phyloP scores from a whole-genome alignment of 2,797 vertebrate genomes.

The Dendrocincla fuliginosa region DNA sequence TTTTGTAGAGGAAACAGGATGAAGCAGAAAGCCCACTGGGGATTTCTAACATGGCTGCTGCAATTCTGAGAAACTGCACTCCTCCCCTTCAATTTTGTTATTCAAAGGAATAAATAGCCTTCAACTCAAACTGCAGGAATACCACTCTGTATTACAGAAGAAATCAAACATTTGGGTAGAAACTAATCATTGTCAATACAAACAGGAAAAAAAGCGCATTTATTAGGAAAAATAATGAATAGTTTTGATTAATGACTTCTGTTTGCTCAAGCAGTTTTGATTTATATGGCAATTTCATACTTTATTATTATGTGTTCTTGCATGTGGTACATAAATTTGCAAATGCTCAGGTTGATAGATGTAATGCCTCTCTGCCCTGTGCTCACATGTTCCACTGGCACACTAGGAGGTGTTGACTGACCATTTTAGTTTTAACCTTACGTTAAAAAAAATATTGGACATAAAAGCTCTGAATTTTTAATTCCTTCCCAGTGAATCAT shows the following conservation, averaged over 20 bases:
- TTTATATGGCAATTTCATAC: constrained; percentile 12
- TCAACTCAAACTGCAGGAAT: background rate
- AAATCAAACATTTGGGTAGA: background rate
- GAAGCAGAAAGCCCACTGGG: background rate
- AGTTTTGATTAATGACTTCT: constrained; percentile 17
- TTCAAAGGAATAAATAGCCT: background rate
- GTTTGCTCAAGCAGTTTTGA: constrained; percentile 3
- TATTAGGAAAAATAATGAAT: background rate
- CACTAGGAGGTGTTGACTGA: background rate
- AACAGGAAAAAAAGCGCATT: background rate
- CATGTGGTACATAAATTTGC: background rate
- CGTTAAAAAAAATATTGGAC: background rate
- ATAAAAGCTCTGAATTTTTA: background rate
- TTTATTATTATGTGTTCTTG: background rate
- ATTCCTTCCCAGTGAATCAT: background rate
- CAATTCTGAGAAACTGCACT: background rate
- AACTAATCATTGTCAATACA: background rate
- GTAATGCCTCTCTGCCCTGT: background rate
- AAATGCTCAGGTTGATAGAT: background rate
- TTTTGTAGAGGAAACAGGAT: background rate
- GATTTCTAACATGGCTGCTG: background rate
- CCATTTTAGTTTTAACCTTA: background rate
- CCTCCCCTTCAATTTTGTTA: background rate
- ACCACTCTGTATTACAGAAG: background rate
- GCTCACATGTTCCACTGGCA: background rate